phyloP scores from a whole-genome alignment of 2,797 vertebrate species.

The Pipistrellus nathusii region DNA sequence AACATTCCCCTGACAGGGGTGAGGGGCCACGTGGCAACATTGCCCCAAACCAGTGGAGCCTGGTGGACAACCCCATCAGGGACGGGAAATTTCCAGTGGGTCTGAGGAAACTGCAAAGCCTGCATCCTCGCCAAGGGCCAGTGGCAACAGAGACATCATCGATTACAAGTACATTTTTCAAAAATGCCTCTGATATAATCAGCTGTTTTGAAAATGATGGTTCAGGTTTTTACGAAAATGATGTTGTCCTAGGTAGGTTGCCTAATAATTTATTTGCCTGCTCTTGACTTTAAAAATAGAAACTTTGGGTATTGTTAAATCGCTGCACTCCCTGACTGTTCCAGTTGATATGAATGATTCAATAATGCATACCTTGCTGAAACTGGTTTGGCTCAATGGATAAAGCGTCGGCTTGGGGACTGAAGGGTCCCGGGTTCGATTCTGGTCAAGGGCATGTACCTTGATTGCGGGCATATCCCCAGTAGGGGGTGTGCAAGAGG shows the following conservation, averaged over 20 bases:
- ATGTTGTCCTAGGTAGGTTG: not conserved
- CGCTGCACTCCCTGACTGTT: not conserved
- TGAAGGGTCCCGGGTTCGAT: too few relatives aligned
- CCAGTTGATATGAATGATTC: not conserved
- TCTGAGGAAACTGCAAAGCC: not conserved
- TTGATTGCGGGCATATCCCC: too few relatives aligned
- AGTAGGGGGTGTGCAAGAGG: too few relatives aligned
- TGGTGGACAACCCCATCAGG: not conserved
- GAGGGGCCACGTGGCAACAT: not conserved
- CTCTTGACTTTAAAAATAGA: not conserved
- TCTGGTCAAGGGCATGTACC: too few relatives aligned
- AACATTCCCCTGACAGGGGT: not conserved
- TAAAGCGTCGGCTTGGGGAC: too few relatives aligned
- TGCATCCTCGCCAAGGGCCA: not conserved
- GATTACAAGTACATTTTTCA: not conserved
- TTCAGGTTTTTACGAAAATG: slow-evolving; percentile 9
- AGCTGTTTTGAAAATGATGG: slow-evolving; percentile 13
- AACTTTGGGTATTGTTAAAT: not conserved
- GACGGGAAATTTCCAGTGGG: not conserved
- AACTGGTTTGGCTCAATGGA: too few relatives aligned
- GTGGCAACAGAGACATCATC: not conserved
- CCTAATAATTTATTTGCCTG: not conserved
- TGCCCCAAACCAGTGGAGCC: not conserved
- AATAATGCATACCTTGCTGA: not conserved
- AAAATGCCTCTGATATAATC: not conserved